Evolutionary conservation across 1,140 invertebrate species (phyloP).

Genomic region (Drosophila setifemur): DNA sequence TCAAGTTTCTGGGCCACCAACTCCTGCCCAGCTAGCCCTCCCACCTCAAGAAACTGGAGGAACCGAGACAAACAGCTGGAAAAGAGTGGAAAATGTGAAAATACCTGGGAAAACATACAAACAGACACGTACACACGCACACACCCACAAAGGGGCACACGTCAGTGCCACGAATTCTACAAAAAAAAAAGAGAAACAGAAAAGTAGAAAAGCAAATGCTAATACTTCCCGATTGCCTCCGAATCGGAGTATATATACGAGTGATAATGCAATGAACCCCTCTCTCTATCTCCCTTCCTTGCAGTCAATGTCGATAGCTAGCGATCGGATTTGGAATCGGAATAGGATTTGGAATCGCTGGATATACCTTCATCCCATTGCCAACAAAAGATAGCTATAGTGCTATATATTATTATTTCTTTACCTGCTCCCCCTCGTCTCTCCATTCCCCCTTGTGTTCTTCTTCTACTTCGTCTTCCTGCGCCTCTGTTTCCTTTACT

Average conservation of each 20-base stretch:
- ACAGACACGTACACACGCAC: conserved; percentile 6
- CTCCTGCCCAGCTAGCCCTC: too few relatives aligned
- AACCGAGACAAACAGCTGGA: neutral
- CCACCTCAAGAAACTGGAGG: neutral
- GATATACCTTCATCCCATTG: conserved; percentile 46
- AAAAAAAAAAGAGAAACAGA: neutral
- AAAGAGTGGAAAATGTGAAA: conserved; percentile 3
- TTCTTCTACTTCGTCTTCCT: conserved; percentile 14
- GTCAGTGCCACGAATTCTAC: conserved; percentile 69
- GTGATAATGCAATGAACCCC: neutral
- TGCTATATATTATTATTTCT: conserved; percentile 25
- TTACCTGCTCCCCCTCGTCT: conserved; percentile 13
- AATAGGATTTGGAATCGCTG: conserved; percentile 48
- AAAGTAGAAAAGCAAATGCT: too few relatives aligned
- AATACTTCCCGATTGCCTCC: neutral
- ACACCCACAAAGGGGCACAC: conserved; percentile 59
- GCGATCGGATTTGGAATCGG: conserved; percentile 20
- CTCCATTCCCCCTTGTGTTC: neutral
- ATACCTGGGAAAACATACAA: conserved; percentile 1
- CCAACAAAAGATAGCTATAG: conserved; percentile 66
- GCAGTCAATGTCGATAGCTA: conserved; percentile 73
- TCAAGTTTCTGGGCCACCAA: too few relatives aligned
- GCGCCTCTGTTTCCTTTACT: neutral
- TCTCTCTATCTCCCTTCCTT: conserved; percentile 40
- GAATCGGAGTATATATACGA: neutral